Evolutionary conservation across 2,888 invertebrate species (phyloP).

Genomic region (Dasysyrphus tricinctus): DNA sequence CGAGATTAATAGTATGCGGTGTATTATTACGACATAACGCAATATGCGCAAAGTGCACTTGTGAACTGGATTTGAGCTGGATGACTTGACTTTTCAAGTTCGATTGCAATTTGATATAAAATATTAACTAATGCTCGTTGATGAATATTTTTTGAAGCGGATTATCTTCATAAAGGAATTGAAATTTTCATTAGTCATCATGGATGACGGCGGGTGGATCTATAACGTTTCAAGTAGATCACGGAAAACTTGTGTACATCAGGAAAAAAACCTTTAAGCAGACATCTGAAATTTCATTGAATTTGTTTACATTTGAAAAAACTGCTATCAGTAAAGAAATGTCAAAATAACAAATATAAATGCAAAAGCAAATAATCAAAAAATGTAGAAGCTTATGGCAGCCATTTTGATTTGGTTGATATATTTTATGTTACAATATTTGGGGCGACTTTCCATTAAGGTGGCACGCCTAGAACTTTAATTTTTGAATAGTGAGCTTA

Average conservation of each 20-base stretch:
- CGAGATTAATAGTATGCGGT: constrained; percentile 55
- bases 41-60: constrained; percentile 3
- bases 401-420: too few relatives aligned
- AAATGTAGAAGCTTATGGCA: background rate
- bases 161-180: constrained; percentile 29
- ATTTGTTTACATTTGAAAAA: background rate
- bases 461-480: too few relatives aligned
- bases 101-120: constrained; percentile 27
- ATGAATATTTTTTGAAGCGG: constrained; percentile 28
- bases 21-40: constrained; percentile 11
- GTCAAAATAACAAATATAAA: background rate
- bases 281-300: constrained; percentile 1
- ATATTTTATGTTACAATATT: too few relatives aligned
- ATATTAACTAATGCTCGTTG: constrained; percentile 30
- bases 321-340: background rate
- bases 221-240: background rate
- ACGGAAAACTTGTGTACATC: background rate
- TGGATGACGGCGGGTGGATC: background rate
- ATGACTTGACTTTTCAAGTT: constrained; percentile 46
- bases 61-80: background rate
- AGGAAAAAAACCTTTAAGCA: background rate
- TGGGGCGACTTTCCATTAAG: too few relatives aligned
- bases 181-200: constrained; percentile 33
- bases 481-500: too few relatives aligned
- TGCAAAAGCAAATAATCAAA: background rate